These are phyloP conservation scores for Battus philenor DNA, from an alignment of 1,140 invertebrate genomes.

Conservation along the genomic window DNA sequence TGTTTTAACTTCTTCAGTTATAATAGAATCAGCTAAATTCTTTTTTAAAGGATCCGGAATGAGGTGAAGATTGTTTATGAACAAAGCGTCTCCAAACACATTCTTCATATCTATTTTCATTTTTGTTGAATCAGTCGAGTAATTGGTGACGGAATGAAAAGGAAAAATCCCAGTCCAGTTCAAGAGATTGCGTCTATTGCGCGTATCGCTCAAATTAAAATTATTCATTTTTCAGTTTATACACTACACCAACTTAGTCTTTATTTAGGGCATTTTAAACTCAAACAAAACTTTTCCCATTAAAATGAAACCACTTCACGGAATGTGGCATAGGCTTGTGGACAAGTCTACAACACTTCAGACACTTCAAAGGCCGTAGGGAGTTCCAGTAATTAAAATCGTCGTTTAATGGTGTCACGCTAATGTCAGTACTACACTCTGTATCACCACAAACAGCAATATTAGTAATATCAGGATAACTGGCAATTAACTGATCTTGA, in stretches of 20 bases:
- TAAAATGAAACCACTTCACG: constrained; percentile 29
- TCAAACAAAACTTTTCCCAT: constrained; percentile 39
- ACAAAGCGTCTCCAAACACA: constrained; percentile 33
- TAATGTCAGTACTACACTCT: constrained; percentile 32
- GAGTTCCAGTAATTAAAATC: constrained; percentile 34
- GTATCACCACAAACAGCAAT: constrained; percentile 36
- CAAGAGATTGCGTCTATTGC: constrained; percentile 40
- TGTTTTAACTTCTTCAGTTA: constrained; percentile 27
- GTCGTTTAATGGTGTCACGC: constrained; percentile 31
- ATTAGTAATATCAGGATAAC: constrained; percentile 32
- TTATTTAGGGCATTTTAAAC: constrained; percentile 35
- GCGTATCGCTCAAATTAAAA: constrained; percentile 36
- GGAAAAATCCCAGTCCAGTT: constrained; percentile 23
- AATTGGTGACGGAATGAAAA: constrained; percentile 40
- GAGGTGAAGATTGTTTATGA: constrained; percentile 41
- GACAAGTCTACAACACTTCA: constrained; percentile 39
- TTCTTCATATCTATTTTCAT: constrained; percentile 40
- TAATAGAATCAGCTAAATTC: constrained; percentile 53
- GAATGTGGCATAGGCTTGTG: constrained; percentile 42
- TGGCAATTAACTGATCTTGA: constrained; percentile 44
- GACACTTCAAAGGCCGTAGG: constrained; percentile 19
- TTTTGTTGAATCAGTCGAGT: constrained; percentile 33
- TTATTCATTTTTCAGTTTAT: constrained; percentile 46
- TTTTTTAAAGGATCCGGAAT: constrained; percentile 55
- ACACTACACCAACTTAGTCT: constrained; percentile 21